Percentiles rank a stretch among this genome's conserved stretches.
These are phyloP conservation scores for Labeo rohita DNA, from an alignment of 2,113 vertebrate genomes.

Conservation along the genomic window DNA sequence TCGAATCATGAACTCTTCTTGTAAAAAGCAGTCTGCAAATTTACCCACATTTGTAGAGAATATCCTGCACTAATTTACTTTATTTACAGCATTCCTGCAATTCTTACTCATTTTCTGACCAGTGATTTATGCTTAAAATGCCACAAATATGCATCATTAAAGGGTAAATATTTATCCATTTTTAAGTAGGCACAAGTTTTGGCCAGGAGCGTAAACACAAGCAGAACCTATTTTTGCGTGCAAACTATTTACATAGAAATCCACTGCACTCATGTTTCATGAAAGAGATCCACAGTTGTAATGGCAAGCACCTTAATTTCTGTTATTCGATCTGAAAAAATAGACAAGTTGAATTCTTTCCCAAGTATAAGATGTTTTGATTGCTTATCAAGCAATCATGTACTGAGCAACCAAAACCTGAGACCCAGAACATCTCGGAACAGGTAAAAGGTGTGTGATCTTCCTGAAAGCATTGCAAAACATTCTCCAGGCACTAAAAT, in stretches of 20 bases:
- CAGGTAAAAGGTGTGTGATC: background rate
- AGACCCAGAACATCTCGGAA: background rate
- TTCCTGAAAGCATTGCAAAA: background rate
- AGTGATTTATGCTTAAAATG: background rate
- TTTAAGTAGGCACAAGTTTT: background rate
- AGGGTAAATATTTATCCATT: background rate
- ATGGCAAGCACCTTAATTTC: background rate
- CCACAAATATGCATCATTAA: too few species aligned
- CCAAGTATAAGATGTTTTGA: conserved; percentile 16
- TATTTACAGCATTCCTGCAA: background rate
- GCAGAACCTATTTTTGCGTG: background rate
- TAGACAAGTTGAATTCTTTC: conserved; percentile 14
- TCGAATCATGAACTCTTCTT: background rate
- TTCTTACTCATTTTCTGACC: background rate
- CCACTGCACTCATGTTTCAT: background rate
- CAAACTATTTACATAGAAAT: background rate
- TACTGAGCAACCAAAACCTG: conserved; percentile 7
- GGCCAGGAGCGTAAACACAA: background rate
- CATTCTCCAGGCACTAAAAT: background rate
- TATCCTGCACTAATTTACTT: background rate
- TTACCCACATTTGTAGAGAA: background rate
- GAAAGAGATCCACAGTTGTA: background rate
- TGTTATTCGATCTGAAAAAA: conserved; percentile 21
- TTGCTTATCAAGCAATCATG: background rate
- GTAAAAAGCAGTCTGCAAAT: background rate